Evolutionary conservation across 2,888 invertebrate genomes (phyloP).

Genomic region (Autographa gamma): DNA sequence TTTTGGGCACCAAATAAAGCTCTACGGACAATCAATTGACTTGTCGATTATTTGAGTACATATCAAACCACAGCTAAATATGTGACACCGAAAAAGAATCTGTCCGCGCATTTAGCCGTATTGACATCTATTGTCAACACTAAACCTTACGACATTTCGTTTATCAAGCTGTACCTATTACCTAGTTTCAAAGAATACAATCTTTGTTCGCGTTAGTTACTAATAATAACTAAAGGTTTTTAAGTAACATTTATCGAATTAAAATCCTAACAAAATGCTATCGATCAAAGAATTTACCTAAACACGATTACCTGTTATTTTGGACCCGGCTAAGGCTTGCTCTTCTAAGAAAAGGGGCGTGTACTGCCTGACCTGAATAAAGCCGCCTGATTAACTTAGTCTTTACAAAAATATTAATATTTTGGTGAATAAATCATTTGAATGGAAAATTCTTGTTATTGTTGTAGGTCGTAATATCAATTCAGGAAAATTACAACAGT

Average conservation of each 20-base stretch:
- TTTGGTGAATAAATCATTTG: neutral
- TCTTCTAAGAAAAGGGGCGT: slow-evolving; percentile 53
- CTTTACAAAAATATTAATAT: slow-evolving; percentile 13
- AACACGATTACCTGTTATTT: slow-evolving; percentile 46
- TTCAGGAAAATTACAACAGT: too few relatives aligned
- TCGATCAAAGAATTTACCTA: slow-evolving; percentile 27
- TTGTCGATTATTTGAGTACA: too few relatives aligned
- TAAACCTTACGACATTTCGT: too few relatives aligned
- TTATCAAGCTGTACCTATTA: too few relatives aligned
- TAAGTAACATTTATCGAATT: slow-evolving; percentile 7
- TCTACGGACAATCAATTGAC: neutral
- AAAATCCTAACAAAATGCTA: slow-evolving; percentile 43
- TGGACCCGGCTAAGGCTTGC: slow-evolving; percentile 25
- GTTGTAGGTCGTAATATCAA: too few relatives aligned
- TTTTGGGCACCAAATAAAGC: too few relatives aligned
- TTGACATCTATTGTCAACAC: too few relatives aligned
- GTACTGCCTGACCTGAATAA: slow-evolving; percentile 50
- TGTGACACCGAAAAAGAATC: too few relatives aligned
- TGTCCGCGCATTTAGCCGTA: too few relatives aligned
- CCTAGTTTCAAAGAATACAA: too few relatives aligned
- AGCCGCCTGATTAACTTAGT: slow-evolving; percentile 26
- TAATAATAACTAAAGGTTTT: neutral
- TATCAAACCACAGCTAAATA: too few relatives aligned
- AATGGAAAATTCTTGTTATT: neutral
- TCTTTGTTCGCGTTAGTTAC: too few relatives aligned